A percentile compares a stretch with the other conserved stretches of the same genome.
These are phyloP conservation scores for Cephus runcator DNA, from an alignment of 2,888 invertebrate genomes.

Conservation along the genomic window DNA sequence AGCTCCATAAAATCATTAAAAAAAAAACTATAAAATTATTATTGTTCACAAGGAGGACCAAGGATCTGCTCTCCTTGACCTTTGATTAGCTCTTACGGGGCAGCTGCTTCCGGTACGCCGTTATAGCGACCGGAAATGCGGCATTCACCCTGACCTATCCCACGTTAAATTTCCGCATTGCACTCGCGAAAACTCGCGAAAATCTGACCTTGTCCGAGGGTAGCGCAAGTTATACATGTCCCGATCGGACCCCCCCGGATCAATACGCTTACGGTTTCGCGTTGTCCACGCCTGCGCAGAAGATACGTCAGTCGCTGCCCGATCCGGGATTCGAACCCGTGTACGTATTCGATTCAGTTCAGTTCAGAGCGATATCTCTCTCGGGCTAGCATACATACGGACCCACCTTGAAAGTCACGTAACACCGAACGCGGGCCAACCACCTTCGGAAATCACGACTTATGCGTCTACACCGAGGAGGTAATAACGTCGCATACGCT, in stretches of 20 bases:
- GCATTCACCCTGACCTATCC: constrained; percentile 11
- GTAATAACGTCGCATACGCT: constrained; percentile 38
- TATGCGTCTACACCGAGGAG: constrained; percentile 66
- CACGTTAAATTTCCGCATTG: constrained; percentile 17
- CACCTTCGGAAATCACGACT: constrained; percentile 61
- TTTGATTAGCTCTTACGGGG: neutral
- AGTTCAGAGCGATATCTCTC: constrained; percentile 26
- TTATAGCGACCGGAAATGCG: constrained; percentile 1
- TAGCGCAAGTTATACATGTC: neutral
- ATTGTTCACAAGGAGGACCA: neutral
- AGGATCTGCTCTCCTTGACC: neutral
- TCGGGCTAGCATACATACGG: constrained; percentile 10
- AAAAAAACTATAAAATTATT: neutral
- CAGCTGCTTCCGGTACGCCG: neutral
- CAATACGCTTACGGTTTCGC: constrained; percentile 29
- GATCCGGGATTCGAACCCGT: constrained; percentile 22
- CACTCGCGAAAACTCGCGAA: constrained; percentile 20
- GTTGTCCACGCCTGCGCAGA: constrained; percentile 22
- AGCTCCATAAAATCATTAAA: neutral
- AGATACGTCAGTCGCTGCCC: constrained; percentile 8
- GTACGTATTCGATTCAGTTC: constrained; percentile 25
- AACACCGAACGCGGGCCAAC: constrained; percentile 22
- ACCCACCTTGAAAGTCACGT: neutral
- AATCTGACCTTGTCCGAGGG: constrained; percentile 19
- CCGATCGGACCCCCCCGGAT: constrained; percentile 22